These are phyloP conservation scores for Cyanocitta stelleri DNA, from an alignment of 2,113 vertebrate species.

Conservation along the genomic window DNA sequence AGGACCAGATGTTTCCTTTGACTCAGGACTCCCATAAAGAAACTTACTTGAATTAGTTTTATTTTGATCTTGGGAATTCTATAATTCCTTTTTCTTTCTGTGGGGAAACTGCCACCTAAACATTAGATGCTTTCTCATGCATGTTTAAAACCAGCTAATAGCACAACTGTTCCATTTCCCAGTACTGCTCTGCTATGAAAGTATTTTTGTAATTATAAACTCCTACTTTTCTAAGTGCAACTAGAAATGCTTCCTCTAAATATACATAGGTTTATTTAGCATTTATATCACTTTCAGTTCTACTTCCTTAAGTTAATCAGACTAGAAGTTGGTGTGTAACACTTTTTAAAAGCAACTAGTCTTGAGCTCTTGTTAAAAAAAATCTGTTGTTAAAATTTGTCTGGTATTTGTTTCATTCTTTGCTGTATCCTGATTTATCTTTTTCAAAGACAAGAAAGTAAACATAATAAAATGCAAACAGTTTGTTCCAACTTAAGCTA, in stretches of 20 bases:
- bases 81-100: constrained; percentile 13
- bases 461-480: background rate
- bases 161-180: background rate
- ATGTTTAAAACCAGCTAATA: background rate
- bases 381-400: background rate
- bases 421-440: background rate
- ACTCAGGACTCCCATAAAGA: constrained; percentile 53
- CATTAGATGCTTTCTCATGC: background rate
- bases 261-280: background rate
- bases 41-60: constrained; percentile 52
- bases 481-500: background rate
- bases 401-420: background rate
- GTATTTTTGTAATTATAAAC: background rate
- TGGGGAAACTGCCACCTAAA: background rate
- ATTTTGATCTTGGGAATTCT: constrained; percentile 55
- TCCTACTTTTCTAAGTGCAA: background rate
- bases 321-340: background rate
- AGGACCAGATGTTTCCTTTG: constrained; percentile 70
- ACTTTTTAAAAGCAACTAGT: background rate
- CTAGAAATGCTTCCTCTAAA: background rate
- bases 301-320: background rate
- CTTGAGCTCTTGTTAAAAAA: background rate
- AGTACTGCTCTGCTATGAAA: background rate
- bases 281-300: background rate
- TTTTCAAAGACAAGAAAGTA: background rate